Conservation (phyloP, 2,888 invertebrate species). For the Lochmaea crataegi region DNA sequence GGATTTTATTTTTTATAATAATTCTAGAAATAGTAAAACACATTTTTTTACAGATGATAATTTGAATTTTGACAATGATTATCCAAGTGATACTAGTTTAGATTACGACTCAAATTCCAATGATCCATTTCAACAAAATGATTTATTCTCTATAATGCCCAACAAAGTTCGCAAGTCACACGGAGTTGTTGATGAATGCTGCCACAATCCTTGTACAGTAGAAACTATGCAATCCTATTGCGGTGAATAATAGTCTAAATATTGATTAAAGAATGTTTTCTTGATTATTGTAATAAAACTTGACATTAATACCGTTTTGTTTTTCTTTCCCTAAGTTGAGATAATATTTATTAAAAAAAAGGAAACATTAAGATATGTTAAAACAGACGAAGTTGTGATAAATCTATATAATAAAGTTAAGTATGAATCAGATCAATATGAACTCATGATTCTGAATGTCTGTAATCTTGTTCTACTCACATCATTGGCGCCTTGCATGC, state of each 20-base stretch:
- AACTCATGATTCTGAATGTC: no score
- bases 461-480: no score
- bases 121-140: neutral
- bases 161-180: neutral
- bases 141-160: neutral
- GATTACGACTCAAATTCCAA: neutral
- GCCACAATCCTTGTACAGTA: constrained; percentile 2
- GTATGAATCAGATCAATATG: no score
- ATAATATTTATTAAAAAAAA: no score
- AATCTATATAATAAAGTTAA: no score
- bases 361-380: no score
- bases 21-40: neutral
- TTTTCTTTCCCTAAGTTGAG: no score
- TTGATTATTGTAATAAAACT: neutral
- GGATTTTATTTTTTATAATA: neutral
- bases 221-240: neutral
- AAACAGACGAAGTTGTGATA: no score
- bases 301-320: neutral
- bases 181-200: constrained; percentile 6
- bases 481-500: no score
- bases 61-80: neutral
- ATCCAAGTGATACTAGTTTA: neutral
- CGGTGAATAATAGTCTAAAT: neutral
- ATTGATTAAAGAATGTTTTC: neutral
- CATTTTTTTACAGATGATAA: neutral